Evolutionary conservation across 2,113 vertebrate species (phyloP).

Genomic region (Holacanthus passer): DNA sequence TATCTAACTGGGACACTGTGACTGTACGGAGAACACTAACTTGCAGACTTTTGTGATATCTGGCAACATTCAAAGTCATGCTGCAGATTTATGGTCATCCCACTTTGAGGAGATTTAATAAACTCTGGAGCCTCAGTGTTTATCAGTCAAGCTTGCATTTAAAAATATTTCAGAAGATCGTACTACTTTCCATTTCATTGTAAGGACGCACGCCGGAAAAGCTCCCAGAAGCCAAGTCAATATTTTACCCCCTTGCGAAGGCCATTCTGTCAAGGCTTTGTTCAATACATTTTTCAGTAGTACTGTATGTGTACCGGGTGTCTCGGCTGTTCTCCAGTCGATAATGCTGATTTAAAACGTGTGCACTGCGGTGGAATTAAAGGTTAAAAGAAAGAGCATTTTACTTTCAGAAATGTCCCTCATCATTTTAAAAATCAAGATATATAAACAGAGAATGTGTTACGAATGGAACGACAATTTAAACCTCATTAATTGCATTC

Average conservation of each 20-base stretch:
- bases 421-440: conserved; percentile 41
- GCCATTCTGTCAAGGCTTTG: conserved; percentile 38
- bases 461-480: conserved; percentile 45
- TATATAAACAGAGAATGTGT: conserved; percentile 18
- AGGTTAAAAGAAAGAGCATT: conserved; percentile 22
- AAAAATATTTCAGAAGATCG: conserved; percentile 39
- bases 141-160: conserved; percentile 32
- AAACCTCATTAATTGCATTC: conserved; percentile 68
- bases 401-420: conserved; percentile 25
- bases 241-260: conserved; percentile 50
- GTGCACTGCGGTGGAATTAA: conserved; percentile 6
- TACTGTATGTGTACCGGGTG: conserved; percentile 8
- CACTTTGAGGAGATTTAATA: conserved; percentile 34
- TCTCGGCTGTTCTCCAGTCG: conserved; percentile 3
- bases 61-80: conserved; percentile 19
- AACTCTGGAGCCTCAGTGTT: conserved; percentile 45
- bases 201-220: conserved; percentile 41
- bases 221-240: conserved; percentile 38
- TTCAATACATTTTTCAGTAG: conserved; percentile 37
- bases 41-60: conserved; percentile 30
- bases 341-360: conserved; percentile 23
- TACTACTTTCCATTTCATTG: conserved; percentile 35
- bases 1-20: conserved; percentile 3
- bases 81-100: conserved; percentile 43
- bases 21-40: not conserved